phyloP scores from a whole-genome alignment of 1,140 invertebrate species.

The Sipha flava region DNA sequence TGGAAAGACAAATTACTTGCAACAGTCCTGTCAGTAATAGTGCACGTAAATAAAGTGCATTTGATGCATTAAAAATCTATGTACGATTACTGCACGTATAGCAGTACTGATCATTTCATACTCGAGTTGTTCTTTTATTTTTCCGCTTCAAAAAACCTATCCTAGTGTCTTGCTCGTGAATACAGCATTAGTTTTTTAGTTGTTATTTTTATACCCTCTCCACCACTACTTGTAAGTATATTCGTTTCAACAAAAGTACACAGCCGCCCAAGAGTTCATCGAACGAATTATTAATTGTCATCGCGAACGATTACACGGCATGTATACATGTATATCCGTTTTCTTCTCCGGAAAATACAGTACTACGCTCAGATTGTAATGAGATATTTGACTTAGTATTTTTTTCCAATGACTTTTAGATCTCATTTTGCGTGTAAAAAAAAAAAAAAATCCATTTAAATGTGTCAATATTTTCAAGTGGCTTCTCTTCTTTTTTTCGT shows the following conservation, averaged over 20 bases:
- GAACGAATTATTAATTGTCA: slow-evolving; percentile 4
- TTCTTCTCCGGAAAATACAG: no score
- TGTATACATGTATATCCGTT: no score
- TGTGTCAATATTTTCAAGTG: not conserved
- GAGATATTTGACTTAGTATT: no score
- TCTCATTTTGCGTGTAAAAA: no score
- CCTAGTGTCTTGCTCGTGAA: not conserved
- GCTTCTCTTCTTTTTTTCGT: not conserved
- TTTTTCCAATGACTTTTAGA: no score
- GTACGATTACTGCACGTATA: no score
- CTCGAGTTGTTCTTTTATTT: slow-evolving; percentile 21
- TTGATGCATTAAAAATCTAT: not conserved
- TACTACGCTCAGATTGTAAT: no score
- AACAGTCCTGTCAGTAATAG: not conserved
- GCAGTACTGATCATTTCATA: slow-evolving; percentile 23
- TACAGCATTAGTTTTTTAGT: not conserved
- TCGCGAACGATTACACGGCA: not conserved
- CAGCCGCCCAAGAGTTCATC: not conserved
- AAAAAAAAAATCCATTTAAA: not conserved
- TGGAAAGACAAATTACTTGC: not conserved
- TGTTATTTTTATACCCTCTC: not conserved
- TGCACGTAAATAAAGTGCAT: not conserved
- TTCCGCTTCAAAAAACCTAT: slow-evolving; percentile 11
- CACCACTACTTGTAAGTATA: not conserved
- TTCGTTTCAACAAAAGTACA: not conserved